Base-by-base conservation (phyloP, 2,888 invertebrate genomes). In the Dysmachus trigonus region DNA sequence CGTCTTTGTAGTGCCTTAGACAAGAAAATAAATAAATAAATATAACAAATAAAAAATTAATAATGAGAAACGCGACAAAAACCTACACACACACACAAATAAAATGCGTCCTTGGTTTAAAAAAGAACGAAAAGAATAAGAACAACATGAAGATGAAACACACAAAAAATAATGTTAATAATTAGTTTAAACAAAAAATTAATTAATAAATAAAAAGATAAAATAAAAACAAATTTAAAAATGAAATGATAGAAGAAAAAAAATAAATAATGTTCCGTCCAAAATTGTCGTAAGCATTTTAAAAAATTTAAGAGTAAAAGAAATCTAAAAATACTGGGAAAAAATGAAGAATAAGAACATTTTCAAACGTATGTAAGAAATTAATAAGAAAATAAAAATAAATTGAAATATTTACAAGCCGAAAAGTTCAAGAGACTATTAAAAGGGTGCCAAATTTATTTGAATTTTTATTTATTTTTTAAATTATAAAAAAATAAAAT, bases 1-100 rank as follows among this genome's bases (percentile, higher is more conserved):
- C 76, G 76, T 76, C 76, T 76, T 22, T 22, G 76, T 76, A 76
- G 76, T 76, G 76, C 76, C 76, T 76, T 76, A 76, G 76, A 76
- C 22, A 35, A 22, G 18, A 33, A n/a, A 74, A 72, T 15, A 72
- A 72, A 27, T 15, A 72, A 72, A 27, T 27, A 72, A 18, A 18
- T 18, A 15, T 4, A 6, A 51, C 22, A 18, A 53, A 22, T 22
- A 22, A 53, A 27, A 62, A 18, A 53, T 8, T 22, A 22, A 62
- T 22, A 62, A 10, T 27, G 13, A 62, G 22, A 62, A 27, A 18
- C 22, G 47, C 5, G n/a, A 47, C 15, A 53, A 53, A 53, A 53
- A 51, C 47, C 7, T 5, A 51, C 47, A 51, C 47, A 51, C 47
- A 51, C 47, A 51, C 41, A 41, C 41, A 41, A 13, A 41, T 7